phyloP scores from a whole-genome alignment of 64 coral and sea anemone species.

The Acropora tenuis region DNA sequence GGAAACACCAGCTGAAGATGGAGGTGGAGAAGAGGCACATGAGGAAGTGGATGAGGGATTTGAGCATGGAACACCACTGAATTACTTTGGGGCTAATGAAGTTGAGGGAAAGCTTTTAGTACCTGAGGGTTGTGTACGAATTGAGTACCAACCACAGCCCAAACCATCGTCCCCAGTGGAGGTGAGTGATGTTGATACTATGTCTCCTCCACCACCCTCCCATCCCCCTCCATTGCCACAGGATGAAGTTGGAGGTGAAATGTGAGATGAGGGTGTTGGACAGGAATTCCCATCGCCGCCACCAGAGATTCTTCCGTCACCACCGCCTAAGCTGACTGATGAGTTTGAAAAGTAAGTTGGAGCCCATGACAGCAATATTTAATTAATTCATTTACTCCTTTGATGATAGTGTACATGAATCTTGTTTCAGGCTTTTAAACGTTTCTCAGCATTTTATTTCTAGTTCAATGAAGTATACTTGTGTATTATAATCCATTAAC shows the following conservation, averaged over 20 bases:
- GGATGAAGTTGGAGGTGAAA: not conserved
- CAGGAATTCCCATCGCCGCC: slow-evolving; percentile 85
- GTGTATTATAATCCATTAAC: no score
- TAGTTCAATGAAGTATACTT: no score
- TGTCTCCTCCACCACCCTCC: slow-evolving; percentile 66
- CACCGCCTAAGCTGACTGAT: slow-evolving; percentile 73
- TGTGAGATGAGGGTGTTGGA: slow-evolving; percentile 50
- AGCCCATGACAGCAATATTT: not conserved
- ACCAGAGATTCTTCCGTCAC: slow-evolving; percentile 81
- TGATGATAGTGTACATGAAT: no score
- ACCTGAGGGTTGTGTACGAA: slow-evolving; percentile 66
- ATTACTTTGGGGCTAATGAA: slow-evolving; percentile 53
- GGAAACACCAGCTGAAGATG: not conserved
- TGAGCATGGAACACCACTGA: slow-evolving; percentile 67
- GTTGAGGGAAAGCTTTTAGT: slow-evolving; percentile 50
- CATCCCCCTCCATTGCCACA: slow-evolving; percentile 67
- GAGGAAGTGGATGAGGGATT: slow-evolving; percentile 55
- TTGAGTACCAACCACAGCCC: slow-evolving; percentile 82
- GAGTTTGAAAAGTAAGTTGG: slow-evolving; percentile 63
- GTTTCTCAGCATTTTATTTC: no score
- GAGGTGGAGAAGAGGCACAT: not conserved
- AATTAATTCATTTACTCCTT: no score
- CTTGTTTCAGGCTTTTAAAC: no score
- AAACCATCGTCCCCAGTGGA: slow-evolving; percentile 86
- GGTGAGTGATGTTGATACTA: slow-evolving; percentile 75